Base-by-base conservation (phyloP, 2,113 vertebrate genomes). In the Bambusicola thoracicus region DNA sequence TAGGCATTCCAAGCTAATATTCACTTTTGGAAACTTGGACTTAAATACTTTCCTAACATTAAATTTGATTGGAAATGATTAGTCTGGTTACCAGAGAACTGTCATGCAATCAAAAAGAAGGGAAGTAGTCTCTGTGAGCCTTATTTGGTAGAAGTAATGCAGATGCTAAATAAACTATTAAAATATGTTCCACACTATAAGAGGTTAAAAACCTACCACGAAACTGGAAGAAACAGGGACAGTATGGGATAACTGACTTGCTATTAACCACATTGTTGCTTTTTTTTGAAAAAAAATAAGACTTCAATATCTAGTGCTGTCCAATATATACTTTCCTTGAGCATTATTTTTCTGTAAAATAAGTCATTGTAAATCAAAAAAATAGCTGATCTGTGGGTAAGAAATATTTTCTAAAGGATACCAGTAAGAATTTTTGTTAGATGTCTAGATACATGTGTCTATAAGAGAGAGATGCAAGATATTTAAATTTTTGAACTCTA, bases 201-300 rank as follows among this genome's bases (percentile, higher is more conserved):
- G 90, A 61, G 25, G 58, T 14, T 81, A 46, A 92, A 89, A 93
- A 70, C 19, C 25, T 70, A 80, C 32, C 30, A 85, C 83, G 94
- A 91, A 85, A 9, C 10, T 78, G 55, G 65, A 58, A 24, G 87
- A 16, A 83, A 83, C 27, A 3, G 21, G 16, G 29, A 78, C 62
- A 49, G 72, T 74, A 67, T 43, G 34, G 73, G 11, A 56, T 70
- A 86, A 74, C 29, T n/a, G 68, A 58, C 76, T 87, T 88, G 34
- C 8, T 12, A 80, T 78, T 90, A 85, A 85, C 82, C 76, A 93
- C 68, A 70, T 2, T 10, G 12, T 41, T 85, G 16, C 65, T 93
- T 92, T 94, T 49, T 55, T 81, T 95, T n/a, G n/a, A 70, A 91
- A 92, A 85, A 65, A 87, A 85, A 66, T 73, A 81, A 87, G 36